Percentiles rank a stretch among this genome's conserved stretches.
These are phyloP conservation scores for Parascotia fuliginaria DNA, from an alignment of 2,888 invertebrate species.

Conservation along the genomic window DNA sequence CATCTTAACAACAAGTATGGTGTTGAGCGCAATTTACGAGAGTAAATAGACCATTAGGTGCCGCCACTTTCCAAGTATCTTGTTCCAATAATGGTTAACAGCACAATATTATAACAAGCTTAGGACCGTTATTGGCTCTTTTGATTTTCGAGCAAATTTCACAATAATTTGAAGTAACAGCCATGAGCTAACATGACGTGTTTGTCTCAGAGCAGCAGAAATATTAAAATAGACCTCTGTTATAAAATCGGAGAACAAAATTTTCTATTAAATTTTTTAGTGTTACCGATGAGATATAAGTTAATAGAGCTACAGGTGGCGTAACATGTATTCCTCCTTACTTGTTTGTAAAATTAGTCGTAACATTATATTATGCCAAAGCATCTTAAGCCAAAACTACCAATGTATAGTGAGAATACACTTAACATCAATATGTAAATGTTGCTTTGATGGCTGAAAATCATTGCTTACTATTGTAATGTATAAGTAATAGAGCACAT, in stretches of 20 bases:
- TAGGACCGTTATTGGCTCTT: slow-evolving; percentile 15
- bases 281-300: too few relatives aligned
- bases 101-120: slow-evolving; percentile 18
- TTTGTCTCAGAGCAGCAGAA: too few relatives aligned
- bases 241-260: too few relatives aligned
- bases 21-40: slow-evolving; percentile 25
- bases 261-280: too few relatives aligned
- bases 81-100: slow-evolving; percentile 26
- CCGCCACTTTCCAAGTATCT: slow-evolving; percentile 21
- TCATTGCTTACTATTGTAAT: slow-evolving; percentile 1
- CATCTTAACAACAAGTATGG: slow-evolving; percentile 22
- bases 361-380: too few relatives aligned
- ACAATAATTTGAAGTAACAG: too few relatives aligned
- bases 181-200: too few relatives aligned
- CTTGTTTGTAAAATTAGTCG: too few relatives aligned
- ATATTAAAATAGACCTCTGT: too few relatives aligned
- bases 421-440: not conserved
- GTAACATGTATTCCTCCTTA: too few relatives aligned
- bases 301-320: too few relatives aligned
- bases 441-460: not conserved
- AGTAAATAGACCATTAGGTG: slow-evolving; percentile 30
- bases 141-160: slow-evolving; percentile 1
- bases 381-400: too few relatives aligned
- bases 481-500: not conserved
- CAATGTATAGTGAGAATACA: not conserved